A percentile compares a stretch with the other conserved stretches of the same genome.
Evolutionary conservation across 2,797 vertebrate species (phyloP).

Genomic region (Scarus forsteni): DNA sequence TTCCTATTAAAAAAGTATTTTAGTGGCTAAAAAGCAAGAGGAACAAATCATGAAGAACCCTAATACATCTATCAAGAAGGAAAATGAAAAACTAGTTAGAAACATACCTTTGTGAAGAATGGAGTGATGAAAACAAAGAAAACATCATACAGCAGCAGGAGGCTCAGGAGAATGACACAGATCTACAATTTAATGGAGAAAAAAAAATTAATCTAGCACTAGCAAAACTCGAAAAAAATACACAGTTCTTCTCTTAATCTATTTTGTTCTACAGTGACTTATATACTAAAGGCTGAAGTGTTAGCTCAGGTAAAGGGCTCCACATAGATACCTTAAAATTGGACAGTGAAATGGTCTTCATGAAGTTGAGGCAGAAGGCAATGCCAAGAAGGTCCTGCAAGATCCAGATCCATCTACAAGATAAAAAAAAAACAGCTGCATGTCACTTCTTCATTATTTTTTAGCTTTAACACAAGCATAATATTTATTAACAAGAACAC

Average conservation of each 20-base stretch:
- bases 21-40: not conserved
- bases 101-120: conserved; percentile 87
- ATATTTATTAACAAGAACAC: not conserved
- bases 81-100: not conserved
- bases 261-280: not conserved
- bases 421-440: conserved; percentile 18
- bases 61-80: not conserved
- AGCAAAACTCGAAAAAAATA: not conserved
- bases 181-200: conserved; percentile 80
- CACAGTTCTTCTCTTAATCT: not conserved
- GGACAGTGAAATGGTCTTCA: conserved; percentile 94
- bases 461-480: not conserved
- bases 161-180: conserved; percentile 94
- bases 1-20: no score
- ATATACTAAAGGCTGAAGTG: no score
- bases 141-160: conserved; percentile 95
- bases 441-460: not conserved
- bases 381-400: conserved; percentile 94
- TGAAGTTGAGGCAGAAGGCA: conserved; percentile 95
- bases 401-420: conserved; percentile 95
- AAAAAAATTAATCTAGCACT: not conserved
- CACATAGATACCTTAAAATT: conserved; percentile 91
- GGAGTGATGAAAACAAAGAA: conserved; percentile 99
- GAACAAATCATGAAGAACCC: not conserved
- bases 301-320: no score